Conservation (phyloP, 1,140 invertebrate genomes). For the Semibalanus balanoides region DNA sequence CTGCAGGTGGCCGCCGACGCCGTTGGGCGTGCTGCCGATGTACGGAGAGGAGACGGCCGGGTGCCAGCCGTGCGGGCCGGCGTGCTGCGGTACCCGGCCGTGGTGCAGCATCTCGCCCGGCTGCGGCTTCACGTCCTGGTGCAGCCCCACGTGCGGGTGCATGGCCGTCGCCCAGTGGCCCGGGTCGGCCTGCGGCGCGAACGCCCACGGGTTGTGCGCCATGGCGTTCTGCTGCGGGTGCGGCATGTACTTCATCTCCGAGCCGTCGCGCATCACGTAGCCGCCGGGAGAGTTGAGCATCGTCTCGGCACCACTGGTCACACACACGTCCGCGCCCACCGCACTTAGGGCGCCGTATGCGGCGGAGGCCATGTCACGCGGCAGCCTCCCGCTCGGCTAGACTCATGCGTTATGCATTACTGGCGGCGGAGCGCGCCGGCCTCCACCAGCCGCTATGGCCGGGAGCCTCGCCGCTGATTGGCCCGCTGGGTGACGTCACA, state of each 20-base stretch:
- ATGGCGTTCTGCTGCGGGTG: constrained; percentile 52
- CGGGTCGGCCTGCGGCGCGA: constrained; percentile 56
- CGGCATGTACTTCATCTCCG: constrained; percentile 88
- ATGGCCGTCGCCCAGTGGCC: constrained; percentile 51
- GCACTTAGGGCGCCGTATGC: constrained; percentile 22
- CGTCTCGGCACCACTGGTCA: constrained; percentile 22
- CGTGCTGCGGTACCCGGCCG: constrained; percentile 40
- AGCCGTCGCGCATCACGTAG: constrained; percentile 26
- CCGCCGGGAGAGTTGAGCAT: constrained; percentile 23
- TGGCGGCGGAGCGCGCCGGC: constrained; percentile 19
- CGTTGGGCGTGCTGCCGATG: constrained; percentile 36
- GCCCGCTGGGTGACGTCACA: neutral
- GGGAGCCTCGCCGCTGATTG: neutral
- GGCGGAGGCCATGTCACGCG: constrained; percentile 18
- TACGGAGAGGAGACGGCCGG: constrained; percentile 68
- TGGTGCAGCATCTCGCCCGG: constrained; percentile 34
- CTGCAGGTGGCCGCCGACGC: constrained; percentile 51
- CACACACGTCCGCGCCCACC: constrained; percentile 23
- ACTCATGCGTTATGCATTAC: constrained; percentile 5
- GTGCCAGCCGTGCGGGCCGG: constrained; percentile 60
- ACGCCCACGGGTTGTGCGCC: constrained; percentile 65
- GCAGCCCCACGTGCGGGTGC: constrained; percentile 31
- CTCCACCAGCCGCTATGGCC: constrained; percentile 16
- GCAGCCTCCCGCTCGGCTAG: neutral
- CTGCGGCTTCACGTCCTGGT: constrained; percentile 35